These are phyloP conservation scores for Muschampia plurimacula DNA, from an alignment of 2,888 invertebrate genomes.

Conservation along the genomic window DNA sequence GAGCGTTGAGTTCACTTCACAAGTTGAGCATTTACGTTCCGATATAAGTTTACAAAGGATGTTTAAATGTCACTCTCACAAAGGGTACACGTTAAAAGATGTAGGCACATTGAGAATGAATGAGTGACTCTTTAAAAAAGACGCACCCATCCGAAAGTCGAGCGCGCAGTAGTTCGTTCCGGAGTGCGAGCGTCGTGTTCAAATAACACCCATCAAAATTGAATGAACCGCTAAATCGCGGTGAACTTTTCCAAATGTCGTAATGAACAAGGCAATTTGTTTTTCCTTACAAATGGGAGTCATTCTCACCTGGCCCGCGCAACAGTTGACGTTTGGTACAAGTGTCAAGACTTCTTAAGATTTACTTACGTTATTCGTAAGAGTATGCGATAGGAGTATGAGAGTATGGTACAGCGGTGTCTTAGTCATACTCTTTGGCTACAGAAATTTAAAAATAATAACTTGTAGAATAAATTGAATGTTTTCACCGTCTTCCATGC, in stretches of 20 bases:
- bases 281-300: conserved; percentile 73
- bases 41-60: conserved; percentile 32
- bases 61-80: conserved; percentile 9
- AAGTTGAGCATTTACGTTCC: conserved; percentile 24
- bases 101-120: conserved; percentile 33
- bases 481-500: too few relatives aligned
- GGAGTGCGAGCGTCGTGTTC: conserved; percentile 30
- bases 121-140: conserved; percentile 29
- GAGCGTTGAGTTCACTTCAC: conserved; percentile 13
- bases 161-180: conserved; percentile 38
- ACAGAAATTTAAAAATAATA: too few relatives aligned
- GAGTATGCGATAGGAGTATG: neutral
- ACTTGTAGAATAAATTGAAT: too few relatives aligned
- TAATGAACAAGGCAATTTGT: conserved; percentile 76
- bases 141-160: conserved; percentile 35
- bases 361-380: too few relatives aligned
- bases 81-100: conserved; percentile 31
- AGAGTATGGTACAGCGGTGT: neutral
- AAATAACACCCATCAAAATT: conserved; percentile 55
- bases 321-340: conserved; percentile 67
- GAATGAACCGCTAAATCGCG: conserved; percentile 71
- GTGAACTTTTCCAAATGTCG: conserved; percentile 69
- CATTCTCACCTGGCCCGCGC: conserved; percentile 73
- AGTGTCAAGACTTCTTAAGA: conserved; percentile 49
- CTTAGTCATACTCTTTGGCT: neutral